Conservation (phyloP, 2,888 invertebrate species). For the Frankliniella intonsa region DNA sequence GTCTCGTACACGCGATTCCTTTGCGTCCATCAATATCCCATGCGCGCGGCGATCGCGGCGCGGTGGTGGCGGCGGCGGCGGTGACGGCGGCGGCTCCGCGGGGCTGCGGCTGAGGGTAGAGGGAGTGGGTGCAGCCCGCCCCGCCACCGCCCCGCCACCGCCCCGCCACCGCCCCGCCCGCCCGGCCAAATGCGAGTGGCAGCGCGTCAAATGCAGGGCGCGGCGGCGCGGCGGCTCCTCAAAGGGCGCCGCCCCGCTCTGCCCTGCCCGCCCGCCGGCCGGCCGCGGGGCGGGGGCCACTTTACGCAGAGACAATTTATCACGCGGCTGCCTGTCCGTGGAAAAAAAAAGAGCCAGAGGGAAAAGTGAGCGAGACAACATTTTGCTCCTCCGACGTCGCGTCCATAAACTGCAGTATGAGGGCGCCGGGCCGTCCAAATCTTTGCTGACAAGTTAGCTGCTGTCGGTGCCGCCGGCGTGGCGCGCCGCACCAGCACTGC, state of each 20-base stretch:
- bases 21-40: slow-evolving; percentile 14
- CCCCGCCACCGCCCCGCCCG: neutral
- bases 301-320: slow-evolving; percentile 1
- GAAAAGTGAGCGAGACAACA: neutral
- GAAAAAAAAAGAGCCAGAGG: neutral
- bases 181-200: neutral
- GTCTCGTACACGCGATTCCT: slow-evolving; percentile 12
- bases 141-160: too few species aligned
- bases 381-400: neutral
- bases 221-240: too few species aligned
- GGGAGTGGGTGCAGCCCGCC: too few species aligned
- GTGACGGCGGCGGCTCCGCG: neutral
- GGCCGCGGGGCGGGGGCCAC: neutral
- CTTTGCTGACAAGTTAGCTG: slow-evolving; percentile 7
- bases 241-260: too few species aligned
- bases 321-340: neutral
- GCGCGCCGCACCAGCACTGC: neutral
- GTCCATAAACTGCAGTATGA: neutral
- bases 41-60: neutral
- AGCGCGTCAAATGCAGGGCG: slow-evolving; percentile 3
- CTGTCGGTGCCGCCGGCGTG: neutral
- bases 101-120: neutral
- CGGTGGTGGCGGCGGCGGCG: neutral
- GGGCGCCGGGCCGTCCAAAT: neutral
- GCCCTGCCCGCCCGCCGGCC: too few species aligned